Base-by-base conservation (phyloP, 2,113 vertebrate genomes). In the Tupaia chinensis region DNA sequence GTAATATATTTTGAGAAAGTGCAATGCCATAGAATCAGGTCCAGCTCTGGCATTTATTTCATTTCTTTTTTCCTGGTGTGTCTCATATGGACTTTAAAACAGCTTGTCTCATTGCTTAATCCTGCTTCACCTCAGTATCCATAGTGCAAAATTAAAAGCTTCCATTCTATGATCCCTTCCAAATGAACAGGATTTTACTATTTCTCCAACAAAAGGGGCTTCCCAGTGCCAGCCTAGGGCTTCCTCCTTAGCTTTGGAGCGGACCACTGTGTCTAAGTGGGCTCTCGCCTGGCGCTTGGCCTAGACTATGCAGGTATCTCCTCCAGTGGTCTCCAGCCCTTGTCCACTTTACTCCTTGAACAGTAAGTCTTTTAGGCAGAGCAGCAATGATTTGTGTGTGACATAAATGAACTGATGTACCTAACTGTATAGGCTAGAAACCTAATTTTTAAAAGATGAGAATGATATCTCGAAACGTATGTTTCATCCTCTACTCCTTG, bases 61-160 rank as follows among this genome's bases (percentile, higher is more conserved):
- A 23, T 92, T 87, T 90, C 63, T 60, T 86, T 91, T 66, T 44
- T 34, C 8, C 66, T 69, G 13, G 6, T 25, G 1, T 79, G 83
- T 81, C 68, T 84, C 56, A 22, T 4, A 68, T 73, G 87, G 8
- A 14, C 13, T 73, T 87, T 60, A 60, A 94, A n/a, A 63, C n/a
- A 19, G 6, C 34, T 32, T 19, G 56, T 29, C 54, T 76, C 34
- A 7, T 87, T 76, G 16, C 14, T 87, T 83, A 61, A 68, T 82
- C 76, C 90, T 80, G 72, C 53, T 87, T 66, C 7, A 72, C 76
- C 83, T 92, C 76, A n/a, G 13, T 76, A 84, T 89, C 80, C 9
- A 7, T 79, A 44, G 80, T 92, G 70, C 56, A 83, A 85, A 97
- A 96, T 89, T 92, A 95, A 93, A 91, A 56, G 32, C 63, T 94